Conservation (phyloP, 2,113 vertebrate genomes). For the Phalacrocorax pelagicus region DNA sequence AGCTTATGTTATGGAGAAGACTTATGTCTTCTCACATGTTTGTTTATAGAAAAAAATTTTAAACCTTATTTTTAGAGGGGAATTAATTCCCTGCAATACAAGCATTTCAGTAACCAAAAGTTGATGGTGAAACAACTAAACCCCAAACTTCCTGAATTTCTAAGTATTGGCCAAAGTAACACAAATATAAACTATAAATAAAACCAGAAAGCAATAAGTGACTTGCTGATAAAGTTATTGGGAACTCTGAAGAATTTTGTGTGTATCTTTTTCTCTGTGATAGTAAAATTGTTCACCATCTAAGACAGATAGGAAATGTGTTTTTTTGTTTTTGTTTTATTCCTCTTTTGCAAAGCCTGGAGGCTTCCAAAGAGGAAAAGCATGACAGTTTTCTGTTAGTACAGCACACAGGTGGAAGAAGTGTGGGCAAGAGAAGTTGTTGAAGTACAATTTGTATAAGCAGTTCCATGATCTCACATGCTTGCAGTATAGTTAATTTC, state of each 20-base stretch:
- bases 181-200: not conserved
- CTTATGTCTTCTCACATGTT: not conserved
- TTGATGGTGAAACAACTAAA: not conserved
- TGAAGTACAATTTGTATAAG: not conserved
- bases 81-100: not conserved
- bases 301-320: fast-evolving
- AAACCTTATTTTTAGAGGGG: not conserved
- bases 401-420: not conserved
- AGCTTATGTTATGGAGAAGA: not conserved
- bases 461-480: not conserved
- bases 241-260: not conserved
- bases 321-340: not conserved
- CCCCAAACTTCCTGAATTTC: not conserved
- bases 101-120: not conserved
- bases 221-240: not conserved
- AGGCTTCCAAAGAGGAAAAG: not conserved
- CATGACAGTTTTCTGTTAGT: not conserved
- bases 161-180: not conserved
- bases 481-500: not conserved
- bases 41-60: not conserved
- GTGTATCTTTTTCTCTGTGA: not conserved
- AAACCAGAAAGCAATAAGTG: not conserved
- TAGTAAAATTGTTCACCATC: not conserved
- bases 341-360: not conserved
- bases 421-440: not conserved